Conservation (phyloP, 2,113 vertebrate species). For the Clarias gariepinus region DNA sequence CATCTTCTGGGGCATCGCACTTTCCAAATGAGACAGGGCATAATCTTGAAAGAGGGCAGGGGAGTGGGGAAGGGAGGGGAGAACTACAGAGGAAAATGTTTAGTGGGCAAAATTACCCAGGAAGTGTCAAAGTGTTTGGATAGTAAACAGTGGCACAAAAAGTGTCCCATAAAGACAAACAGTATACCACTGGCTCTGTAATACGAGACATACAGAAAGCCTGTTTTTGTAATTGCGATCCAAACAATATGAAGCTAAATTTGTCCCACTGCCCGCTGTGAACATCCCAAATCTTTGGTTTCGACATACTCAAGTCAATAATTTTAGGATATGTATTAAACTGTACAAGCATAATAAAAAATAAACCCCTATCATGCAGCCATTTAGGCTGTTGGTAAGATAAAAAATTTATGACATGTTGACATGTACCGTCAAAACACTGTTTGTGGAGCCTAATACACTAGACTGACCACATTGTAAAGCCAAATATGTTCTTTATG, state of each 20-base stretch:
- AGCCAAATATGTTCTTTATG: not conserved
- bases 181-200: not conserved
- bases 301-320: not conserved
- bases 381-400: not conserved
- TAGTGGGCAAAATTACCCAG: conserved; percentile 19
- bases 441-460: not conserved
- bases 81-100: not conserved
- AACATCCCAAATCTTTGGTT: not conserved
- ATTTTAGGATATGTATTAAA: not conserved
- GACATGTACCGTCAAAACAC: not conserved
- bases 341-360: not conserved
- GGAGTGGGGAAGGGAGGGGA: not conserved
- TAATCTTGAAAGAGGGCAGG: not conserved
- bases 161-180: not conserved
- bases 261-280: not conserved
- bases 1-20: not conserved
- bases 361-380: not conserved
- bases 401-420: not conserved
- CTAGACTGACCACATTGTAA: not conserved
- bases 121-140: conserved; percentile 28
- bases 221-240: not conserved
- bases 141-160: conserved; percentile 9
- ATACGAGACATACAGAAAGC: not conserved
- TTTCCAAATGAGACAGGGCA: conserved; percentile 1
- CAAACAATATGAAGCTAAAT: not conserved